Evolutionary conservation across 2,797 vertebrate genomes (phyloP).

Genomic region (Peromyscus melanophrys): DNA sequence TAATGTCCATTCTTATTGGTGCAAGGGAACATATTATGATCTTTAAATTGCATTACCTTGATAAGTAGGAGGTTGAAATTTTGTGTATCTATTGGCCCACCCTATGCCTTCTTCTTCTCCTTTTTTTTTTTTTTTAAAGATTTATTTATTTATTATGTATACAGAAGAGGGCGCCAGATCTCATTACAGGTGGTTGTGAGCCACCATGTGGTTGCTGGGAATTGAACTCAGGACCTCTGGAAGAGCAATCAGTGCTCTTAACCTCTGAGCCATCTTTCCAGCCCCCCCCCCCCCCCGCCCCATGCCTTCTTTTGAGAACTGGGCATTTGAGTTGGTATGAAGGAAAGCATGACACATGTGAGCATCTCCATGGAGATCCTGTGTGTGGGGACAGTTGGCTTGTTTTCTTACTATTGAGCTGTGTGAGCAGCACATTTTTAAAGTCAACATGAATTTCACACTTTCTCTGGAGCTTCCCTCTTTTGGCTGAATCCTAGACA

Average conservation of each 20-base stretch:
- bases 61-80: background rate
- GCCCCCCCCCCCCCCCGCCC: too few relatives aligned
- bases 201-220: too few relatives aligned
- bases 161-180: too few relatives aligned
- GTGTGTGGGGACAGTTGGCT: background rate
- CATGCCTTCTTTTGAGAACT: background rate
- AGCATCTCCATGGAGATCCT: background rate
- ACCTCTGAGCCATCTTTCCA: too few relatives aligned
- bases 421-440: background rate
- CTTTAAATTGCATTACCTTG: background rate
- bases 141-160: too few relatives aligned
- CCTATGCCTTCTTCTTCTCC: background rate
- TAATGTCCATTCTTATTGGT: background rate
- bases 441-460: background rate
- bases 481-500: background rate
- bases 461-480: background rate
- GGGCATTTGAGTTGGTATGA: background rate
- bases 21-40: background rate
- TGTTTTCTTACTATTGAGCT: background rate
- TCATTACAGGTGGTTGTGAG: too few relatives aligned
- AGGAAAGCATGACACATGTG: background rate
- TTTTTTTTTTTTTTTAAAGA: too few relatives aligned
- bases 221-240: too few relatives aligned
- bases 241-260: too few relatives aligned
- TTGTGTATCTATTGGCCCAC: background rate